Evolutionary conservation across 2,797 vertebrate species (phyloP), one percentile per base, ranked within the genome.

Genomic region (Corythornis leucogaster): DNA sequence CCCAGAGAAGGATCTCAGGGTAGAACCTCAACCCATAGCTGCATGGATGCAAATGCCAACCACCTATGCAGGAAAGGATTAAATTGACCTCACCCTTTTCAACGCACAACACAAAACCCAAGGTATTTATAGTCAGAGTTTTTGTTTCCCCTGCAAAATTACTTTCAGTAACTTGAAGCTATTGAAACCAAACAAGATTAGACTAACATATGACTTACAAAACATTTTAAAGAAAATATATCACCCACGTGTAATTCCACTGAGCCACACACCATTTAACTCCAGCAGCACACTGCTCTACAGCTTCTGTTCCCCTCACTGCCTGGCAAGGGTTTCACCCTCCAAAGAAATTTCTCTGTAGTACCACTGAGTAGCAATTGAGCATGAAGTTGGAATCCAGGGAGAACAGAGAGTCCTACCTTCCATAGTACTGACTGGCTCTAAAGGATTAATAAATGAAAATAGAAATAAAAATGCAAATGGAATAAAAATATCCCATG

Each of bases 401-500:
- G 15, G 16, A 87, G 79, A 75, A 77, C 0, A 0, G 25, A 11
- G 22, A 75, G 21, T 43, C 53, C 64, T 61, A 48, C 54, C 67
- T 87, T 40, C 43, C 14, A 33, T 20, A 13, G 59, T 61, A 77
- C 38, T 54, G 48, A 67, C n/a, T 35, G 21, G 13, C 21, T 64
- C 30, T n/a, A 10, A 75, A 63, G 26, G 45, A 75, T 80, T 83
- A 48, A 64, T 62, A 17, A 85, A 58, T 50, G 57, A 70, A 93
- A 91, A 75, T 16, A 43, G 83, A 93, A 85, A 73, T 17, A 45
- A 86, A 93, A 86, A 73, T 17, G 57, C 38, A 80, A 70, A 74
- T 20, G 20, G 48, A 66, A 86, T 63, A 88, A 69, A 25, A 24
- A 46, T 25, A 76, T 46, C 28, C 75, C 66, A 77, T 73, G 57